Base-by-base conservation (phyloP, 1,140 invertebrate genomes). In the Drosophila prosaltans region DNA sequence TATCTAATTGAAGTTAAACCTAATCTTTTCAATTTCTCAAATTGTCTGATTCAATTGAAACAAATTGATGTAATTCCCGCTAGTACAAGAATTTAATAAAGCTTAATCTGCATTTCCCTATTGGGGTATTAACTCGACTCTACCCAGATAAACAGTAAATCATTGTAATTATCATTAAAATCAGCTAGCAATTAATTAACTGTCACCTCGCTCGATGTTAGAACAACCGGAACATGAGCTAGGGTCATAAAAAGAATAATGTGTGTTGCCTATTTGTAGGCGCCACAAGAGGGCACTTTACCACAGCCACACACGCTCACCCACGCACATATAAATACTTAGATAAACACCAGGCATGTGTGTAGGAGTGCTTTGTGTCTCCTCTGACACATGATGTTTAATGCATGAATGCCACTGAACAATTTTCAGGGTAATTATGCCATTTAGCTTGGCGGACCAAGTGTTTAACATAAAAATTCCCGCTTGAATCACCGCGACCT, bases 391-490 rank as follows among this genome's bases (percentile, higher is more conserved):
- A 39, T 48, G 40, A 61, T 74, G 39, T 69, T 69, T 65, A 62
- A 74, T 74, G 67, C 68, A 71, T 65, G 64, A 54, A 32, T 3
- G 39, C 9, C 72, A 71, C 67, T 57, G 63, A 68, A 60, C 76
- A 55, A 65, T 78, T 68, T 76, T 60, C 76, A 41, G 60, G 68
- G 60, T 69, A 78, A 78, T 78, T 78, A 78, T 78, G 60, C 51
- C 69, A 71, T 64, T 78, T 75, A 72, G 68, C 26, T 64, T 75
- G 43, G 48, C 54, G 73, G 73, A 59, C 71, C 71, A 75, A 72
- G 68, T 75, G 68, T 67, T 75, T 60, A 67, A 66, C 73, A 75
- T 75, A 40, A 65, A 40, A 68, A 75, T 65, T 67, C 68, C 45
- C 76, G 67, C 64, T 72, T 72, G 72, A 72, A 64, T 72, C 45